Conservation (phyloP, 2,113 vertebrate genomes). For the Garra rufa region DNA sequence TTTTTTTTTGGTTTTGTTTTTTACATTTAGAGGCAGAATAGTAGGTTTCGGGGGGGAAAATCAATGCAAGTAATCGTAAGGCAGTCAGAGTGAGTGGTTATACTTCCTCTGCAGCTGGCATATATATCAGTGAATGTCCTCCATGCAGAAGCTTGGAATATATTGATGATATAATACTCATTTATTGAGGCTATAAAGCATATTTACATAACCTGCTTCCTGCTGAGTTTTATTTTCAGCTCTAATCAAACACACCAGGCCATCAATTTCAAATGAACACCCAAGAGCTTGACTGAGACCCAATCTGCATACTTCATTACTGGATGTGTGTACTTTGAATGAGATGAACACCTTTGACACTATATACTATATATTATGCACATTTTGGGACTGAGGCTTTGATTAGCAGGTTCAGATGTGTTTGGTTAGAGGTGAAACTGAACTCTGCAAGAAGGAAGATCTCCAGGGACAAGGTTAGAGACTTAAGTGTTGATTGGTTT, state of each 20-base stretch:
- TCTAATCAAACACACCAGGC: not conserved
- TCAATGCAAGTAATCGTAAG: not conserved
- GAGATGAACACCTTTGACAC: not conserved
- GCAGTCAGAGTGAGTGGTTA: not conserved
- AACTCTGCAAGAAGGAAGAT: not conserved
- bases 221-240: not conserved
- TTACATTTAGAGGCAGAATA: not conserved
- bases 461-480: not conserved
- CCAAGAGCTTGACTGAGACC: not conserved
- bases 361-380: not conserved
- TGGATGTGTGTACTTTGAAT: not conserved
- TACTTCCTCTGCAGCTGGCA: not conserved
- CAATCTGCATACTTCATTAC: not conserved
- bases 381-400: not conserved
- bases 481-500: not conserved
- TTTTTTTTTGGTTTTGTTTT: no score
- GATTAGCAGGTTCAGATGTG: not conserved
- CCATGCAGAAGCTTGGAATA: not conserved
- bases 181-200: conserved; percentile 21
- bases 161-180: not conserved
- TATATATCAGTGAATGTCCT: not conserved
- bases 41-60: not conserved
- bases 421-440: not conserved
- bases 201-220: not conserved
- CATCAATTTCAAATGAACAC: not conserved